Evolutionary conservation across 2,113 vertebrate genomes (phyloP).

Genomic region (Trematomus loennbergii): DNA sequence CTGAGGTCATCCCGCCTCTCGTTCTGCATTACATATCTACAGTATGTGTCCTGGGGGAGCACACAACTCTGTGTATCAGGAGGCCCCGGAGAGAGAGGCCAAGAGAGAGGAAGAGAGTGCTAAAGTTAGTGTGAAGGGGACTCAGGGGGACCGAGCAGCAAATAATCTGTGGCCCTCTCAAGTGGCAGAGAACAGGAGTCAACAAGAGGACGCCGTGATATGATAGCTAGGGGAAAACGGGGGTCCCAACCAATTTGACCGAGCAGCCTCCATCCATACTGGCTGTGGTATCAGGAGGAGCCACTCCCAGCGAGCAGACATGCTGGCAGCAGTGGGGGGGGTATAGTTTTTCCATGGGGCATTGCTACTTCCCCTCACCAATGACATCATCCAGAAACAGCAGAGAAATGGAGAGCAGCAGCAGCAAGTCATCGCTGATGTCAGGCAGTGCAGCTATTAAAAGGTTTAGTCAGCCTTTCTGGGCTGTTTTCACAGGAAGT

Average conservation of each 20-base stretch:
- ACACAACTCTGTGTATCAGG: constrained; percentile 66
- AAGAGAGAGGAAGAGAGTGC: constrained; percentile 42
- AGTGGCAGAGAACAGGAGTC: constrained; percentile 76
- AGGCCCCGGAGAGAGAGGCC: constrained; percentile 54
- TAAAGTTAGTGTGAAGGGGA: constrained; percentile 52
- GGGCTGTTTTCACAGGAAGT: constrained; percentile 14
- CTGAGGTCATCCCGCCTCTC: constrained; percentile 75
- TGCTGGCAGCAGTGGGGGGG: constrained; percentile 65
- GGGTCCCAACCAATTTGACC: constrained; percentile 56
- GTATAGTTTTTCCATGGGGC: constrained; percentile 66
- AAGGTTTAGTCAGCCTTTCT: constrained; percentile 60
- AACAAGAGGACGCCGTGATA: constrained; percentile 79
- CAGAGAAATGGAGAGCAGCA: constrained; percentile 24
- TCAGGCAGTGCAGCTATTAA: constrained; percentile 53
- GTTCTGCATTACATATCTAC: constrained; percentile 72
- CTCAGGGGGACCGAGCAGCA: constrained; percentile 51
- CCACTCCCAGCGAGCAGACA: constrained; percentile 73
- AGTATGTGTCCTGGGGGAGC: constrained; percentile 66
- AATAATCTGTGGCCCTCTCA: constrained; percentile 76
- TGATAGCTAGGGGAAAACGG: constrained; percentile 63
- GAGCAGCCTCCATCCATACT: constrained; percentile 50
- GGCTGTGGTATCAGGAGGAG: constrained; percentile 67
- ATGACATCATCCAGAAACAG: constrained; percentile 64
- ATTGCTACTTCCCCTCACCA: constrained; percentile 58
- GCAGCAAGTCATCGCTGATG: constrained; percentile 58